phyloP scores from a whole-genome alignment of 2,797 vertebrate species.

The Poecilia velifera region DNA sequence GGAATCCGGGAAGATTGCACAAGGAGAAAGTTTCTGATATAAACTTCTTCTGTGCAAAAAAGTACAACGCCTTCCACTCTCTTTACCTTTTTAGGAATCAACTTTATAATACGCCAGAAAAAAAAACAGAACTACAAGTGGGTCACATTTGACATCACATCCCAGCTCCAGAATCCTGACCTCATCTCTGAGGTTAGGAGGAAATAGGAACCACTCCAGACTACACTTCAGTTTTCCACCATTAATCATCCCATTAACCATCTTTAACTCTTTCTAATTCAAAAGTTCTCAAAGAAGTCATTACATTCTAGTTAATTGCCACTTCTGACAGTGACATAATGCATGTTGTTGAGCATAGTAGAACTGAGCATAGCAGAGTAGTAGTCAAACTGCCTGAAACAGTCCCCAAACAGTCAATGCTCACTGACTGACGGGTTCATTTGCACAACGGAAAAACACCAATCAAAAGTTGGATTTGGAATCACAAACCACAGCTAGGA shows the following conservation, averaged over 20 bases:
- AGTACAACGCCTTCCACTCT: not conserved
- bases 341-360: not conserved
- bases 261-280: slow-evolving; percentile 12
- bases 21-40: slow-evolving; percentile 30
- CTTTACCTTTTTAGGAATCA: not conserved
- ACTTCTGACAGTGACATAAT: not conserved
- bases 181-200: slow-evolving; percentile 12
- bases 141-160: slow-evolving; percentile 7
- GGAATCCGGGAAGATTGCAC: slow-evolving; percentile 13
- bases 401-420: not conserved
- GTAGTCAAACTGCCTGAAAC: not conserved
- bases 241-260: slow-evolving; percentile 15
- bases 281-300: not conserved
- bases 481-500: slow-evolving; percentile 2
- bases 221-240: not conserved
- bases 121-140: slow-evolving; percentile 15
- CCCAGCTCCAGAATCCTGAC: slow-evolving; percentile 20
- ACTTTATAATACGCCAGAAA: not conserved
- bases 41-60: slow-evolving; percentile 16
- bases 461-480: not conserved
- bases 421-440: not conserved
- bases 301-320: not conserved
- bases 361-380: not conserved
- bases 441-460: not conserved
- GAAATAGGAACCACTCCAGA: slow-evolving; percentile 20